phyloP scores from a whole-genome alignment of 2,888 invertebrate species.

The Tupiocoris notatus region DNA sequence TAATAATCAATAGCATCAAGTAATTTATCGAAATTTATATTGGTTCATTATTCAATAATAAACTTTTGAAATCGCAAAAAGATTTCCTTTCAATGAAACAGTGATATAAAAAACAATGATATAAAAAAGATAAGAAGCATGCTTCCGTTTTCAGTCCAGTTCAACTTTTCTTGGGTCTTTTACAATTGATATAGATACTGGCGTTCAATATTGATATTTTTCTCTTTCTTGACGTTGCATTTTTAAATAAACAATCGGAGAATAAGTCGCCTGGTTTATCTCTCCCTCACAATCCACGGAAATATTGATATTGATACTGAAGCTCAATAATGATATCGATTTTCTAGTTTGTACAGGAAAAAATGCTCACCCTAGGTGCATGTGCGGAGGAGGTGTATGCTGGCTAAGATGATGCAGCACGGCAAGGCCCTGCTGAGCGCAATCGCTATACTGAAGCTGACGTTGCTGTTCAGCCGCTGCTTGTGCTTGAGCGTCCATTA shows the following conservation, averaged over 20 bases:
- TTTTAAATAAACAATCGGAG: not conserved
- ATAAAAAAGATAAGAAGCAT: too few species aligned
- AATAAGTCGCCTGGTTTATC: too few species aligned
- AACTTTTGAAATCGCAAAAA: too few species aligned
- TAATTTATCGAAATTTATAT: too few species aligned
- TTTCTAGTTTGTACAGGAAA: not conserved
- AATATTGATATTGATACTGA: not conserved
- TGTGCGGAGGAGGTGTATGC: constrained; percentile 34
- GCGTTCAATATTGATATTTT: not conserved
- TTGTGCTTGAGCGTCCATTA: constrained; percentile 37
- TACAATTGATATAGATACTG: too few species aligned
- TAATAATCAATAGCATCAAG: too few species aligned
- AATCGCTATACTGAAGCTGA: constrained; percentile 52
- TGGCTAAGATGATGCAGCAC: constrained; percentile 42
- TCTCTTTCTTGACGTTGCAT: not conserved
- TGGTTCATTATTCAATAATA: too few species aligned
- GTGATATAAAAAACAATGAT: too few species aligned
- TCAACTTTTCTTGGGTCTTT: too few species aligned
- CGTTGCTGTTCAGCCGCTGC: constrained; percentile 32
- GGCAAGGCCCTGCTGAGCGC: constrained; percentile 47
- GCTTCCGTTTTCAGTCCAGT: too few species aligned
- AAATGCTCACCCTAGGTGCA: constrained; percentile 28
- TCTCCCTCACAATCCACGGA: not conserved
- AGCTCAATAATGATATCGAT: not conserved
- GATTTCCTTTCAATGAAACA: too few species aligned